Conservation (phyloP, 2,888 invertebrate species). For the Hoplodrina ambigua region DNA sequence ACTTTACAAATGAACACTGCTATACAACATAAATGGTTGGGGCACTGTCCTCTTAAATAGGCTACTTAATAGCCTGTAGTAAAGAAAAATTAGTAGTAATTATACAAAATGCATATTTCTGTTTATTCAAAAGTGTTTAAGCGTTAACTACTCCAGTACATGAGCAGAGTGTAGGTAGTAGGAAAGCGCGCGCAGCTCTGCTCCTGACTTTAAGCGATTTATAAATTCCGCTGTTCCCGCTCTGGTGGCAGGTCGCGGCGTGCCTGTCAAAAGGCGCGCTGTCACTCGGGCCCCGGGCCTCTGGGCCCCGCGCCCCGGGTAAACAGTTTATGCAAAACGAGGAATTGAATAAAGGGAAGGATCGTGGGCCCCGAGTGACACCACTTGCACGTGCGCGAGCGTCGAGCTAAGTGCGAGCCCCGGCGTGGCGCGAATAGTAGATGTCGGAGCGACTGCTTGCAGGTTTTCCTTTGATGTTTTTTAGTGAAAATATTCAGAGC, state of each 20-base stretch:
- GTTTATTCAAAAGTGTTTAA: too few species aligned
- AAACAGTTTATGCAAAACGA: constrained; percentile 88
- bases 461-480: constrained; percentile 4
- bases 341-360: constrained; percentile 84
- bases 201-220: constrained; percentile 35
- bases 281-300: constrained; percentile 52
- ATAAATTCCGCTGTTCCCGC: constrained; percentile 40
- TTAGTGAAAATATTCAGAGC: background rate
- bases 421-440: constrained; percentile 19
- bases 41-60: too few species aligned
- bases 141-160: background rate
- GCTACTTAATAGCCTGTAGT: too few species aligned
- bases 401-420: constrained; percentile 28
- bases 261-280: constrained; percentile 64
- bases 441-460: background rate
- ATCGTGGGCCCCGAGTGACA: constrained; percentile 68
- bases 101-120: too few species aligned
- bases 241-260: constrained; percentile 10
- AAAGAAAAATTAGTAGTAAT: too few species aligned
- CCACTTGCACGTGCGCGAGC: constrained; percentile 64
- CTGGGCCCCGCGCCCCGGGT: constrained; percentile 65
- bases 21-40: too few species aligned
- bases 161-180: constrained; percentile 1
- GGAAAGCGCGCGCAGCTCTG: constrained; percentile 2
- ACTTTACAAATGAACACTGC: too few species aligned